These are phyloP conservation scores for Eleutherodactylus coqui DNA, from an alignment of 2,797 vertebrate species.

Conservation along the genomic window DNA sequence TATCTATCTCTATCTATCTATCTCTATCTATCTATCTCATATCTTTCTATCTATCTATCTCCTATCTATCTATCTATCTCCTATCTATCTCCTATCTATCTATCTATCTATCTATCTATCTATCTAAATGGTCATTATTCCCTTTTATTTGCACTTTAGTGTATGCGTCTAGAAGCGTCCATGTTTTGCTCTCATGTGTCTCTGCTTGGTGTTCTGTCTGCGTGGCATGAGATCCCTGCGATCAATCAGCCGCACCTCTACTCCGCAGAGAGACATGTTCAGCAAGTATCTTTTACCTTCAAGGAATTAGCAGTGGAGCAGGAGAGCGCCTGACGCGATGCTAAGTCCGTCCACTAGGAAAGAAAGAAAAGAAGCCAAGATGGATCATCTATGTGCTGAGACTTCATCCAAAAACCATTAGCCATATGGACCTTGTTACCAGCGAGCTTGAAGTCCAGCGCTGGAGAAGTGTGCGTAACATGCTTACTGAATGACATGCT, in stretches of 20 bases:
- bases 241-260: conserved; percentile 40
- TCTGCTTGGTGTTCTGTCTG: background rate
- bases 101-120: too few relatives aligned
- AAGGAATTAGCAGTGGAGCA: conserved; percentile 18
- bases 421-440: conserved; percentile 56
- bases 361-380: conserved; percentile 50
- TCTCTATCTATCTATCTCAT: too few relatives aligned
- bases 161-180: background rate
- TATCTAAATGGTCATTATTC: too few relatives aligned
- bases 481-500: conserved; percentile 53
- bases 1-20: too few relatives aligned
- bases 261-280: background rate
- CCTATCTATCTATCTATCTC: too few relatives aligned
- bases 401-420: conserved; percentile 53
- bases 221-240: conserved; percentile 1
- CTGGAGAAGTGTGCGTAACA: conserved; percentile 48
- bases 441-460: conserved; percentile 5
- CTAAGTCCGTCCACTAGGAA: conserved; percentile 43
- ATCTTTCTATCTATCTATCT: too few relatives aligned
- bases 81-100: too few relatives aligned
- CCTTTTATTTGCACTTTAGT: too few relatives aligned
- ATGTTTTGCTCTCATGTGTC: background rate
- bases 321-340: conserved; percentile 18
- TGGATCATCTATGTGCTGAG: conserved; percentile 34
- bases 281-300: conserved; percentile 19